Evolutionary conservation across 2,113 vertebrate species (phyloP).

Genomic region (Butastur rufipennis): DNA sequence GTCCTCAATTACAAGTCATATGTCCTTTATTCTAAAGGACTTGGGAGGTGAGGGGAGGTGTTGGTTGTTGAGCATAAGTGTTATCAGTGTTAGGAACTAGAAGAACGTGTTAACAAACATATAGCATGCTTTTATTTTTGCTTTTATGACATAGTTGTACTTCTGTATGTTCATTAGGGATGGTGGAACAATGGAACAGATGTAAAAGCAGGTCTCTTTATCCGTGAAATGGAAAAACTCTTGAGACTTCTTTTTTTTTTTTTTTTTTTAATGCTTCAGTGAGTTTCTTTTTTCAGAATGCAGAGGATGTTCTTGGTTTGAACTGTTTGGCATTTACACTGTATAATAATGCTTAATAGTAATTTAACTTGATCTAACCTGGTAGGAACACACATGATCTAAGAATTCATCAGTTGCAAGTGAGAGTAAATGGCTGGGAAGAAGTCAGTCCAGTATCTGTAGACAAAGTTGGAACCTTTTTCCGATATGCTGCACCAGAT

Average conservation of each 20-base stretch:
- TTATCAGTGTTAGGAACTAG: not conserved
- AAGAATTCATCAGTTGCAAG: constrained; percentile 93
- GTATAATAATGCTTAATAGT: not conserved
- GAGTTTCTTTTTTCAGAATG: not conserved
- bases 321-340: not conserved
- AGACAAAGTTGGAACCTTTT: constrained; percentile 96
- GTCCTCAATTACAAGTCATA: not conserved
- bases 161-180: not conserved
- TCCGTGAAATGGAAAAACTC: not conserved
- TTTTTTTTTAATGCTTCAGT: not conserved
- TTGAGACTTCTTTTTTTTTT: not conserved
- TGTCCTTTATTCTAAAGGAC: not conserved
- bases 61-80: not conserved
- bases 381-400: constrained; percentile 93
- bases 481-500: constrained; percentile 95
- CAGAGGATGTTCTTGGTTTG: not conserved
- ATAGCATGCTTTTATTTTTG: not conserved
- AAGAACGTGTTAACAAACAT: not conserved
- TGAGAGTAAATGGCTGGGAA: constrained; percentile 96
- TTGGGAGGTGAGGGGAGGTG: accelerated
- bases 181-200: not conserved
- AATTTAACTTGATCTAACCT: not conserved
- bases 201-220: not conserved
- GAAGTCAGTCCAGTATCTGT: constrained; percentile 96
- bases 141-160: not conserved